Percentiles rank a stretch among this genome's conserved stretches.
Evolutionary conservation across 2,113 vertebrate species (phyloP).

Genomic region (Periophthalmodon schlosseri): DNA sequence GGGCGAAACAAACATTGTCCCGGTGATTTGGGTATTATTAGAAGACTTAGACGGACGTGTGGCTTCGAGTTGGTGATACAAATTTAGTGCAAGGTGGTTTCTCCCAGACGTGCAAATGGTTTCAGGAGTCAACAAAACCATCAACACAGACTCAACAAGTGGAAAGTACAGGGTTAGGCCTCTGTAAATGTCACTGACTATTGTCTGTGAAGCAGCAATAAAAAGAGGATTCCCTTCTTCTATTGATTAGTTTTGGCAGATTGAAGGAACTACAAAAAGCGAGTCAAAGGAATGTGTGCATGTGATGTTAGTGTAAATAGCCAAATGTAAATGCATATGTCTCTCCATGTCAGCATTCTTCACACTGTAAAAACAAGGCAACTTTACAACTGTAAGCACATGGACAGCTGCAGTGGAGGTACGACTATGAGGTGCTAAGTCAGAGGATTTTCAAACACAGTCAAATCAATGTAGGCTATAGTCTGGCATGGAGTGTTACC

Average conservation of each 20-base stretch:
- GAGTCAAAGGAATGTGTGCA: neutral
- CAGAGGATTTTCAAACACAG: slow-evolving; percentile 1
- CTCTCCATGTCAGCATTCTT: neutral
- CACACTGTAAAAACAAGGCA: neutral
- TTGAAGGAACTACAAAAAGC: too few relatives aligned
- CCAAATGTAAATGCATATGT: neutral
- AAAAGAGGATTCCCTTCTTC: neutral
- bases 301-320: neutral
- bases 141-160: neutral
- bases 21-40: slow-evolving; percentile 1
- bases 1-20: slow-evolving; percentile 9
- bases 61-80: neutral
- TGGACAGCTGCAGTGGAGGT: neutral
- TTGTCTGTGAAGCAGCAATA: neutral
- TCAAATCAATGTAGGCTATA: neutral
- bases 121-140: neutral
- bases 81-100: neutral
- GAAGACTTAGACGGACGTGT: neutral
- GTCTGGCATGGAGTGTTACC: neutral
- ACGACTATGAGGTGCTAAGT: neutral
- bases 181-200: neutral
- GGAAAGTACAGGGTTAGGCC: neutral
- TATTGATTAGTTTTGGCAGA: neutral
- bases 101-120: neutral
- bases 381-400: neutral